phyloP scores from a whole-genome alignment of 2,113 vertebrate genomes.

The Sphaerodactylus townsendi region DNA sequence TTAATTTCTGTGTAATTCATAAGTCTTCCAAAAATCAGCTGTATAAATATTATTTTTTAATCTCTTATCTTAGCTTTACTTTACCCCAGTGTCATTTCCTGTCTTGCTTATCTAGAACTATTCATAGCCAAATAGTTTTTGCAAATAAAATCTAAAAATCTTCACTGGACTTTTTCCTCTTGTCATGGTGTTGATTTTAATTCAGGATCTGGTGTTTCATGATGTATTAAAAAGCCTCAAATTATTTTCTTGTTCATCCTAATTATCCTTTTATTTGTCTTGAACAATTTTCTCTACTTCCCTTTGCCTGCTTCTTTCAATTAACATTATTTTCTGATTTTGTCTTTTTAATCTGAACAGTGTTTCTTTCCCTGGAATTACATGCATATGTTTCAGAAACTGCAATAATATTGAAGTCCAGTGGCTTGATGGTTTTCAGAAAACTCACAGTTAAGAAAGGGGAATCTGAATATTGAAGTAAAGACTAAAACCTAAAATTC shows the following conservation, averaged over 20 bases:
- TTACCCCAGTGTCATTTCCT: background rate
- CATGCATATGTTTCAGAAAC: conserved; percentile 49
- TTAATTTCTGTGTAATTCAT: background rate
- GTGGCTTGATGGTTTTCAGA: conserved; percentile 20
- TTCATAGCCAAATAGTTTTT: conserved; percentile 6
- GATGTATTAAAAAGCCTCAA: conserved; percentile 34
- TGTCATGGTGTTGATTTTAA: conserved; percentile 39
- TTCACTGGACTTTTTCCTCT: conserved; percentile 5
- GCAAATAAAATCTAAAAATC: too few species aligned
- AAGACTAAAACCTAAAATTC: conserved; percentile 24
- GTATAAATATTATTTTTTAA: accelerated
- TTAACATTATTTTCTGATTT: conserved; percentile 47
- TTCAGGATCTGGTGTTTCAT: conserved; percentile 19
- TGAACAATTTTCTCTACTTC: conserved; percentile 40
- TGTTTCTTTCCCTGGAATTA: conserved; percentile 11
- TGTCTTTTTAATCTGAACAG: conserved; percentile 53
- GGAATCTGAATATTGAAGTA: conserved; percentile 12
- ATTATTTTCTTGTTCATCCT: conserved; percentile 48
- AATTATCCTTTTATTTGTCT: conserved; percentile 49
- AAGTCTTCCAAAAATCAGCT: background rate
- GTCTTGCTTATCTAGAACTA: background rate
- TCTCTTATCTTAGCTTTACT: background rate
- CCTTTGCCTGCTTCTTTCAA: conserved; percentile 26
- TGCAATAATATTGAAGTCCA: conserved; percentile 33
- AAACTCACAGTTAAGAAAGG: conserved; percentile 31